phyloP scores from a whole-genome alignment of 37 sponge, comb jelly and placozoan species.

The Crambe crambe region DNA sequence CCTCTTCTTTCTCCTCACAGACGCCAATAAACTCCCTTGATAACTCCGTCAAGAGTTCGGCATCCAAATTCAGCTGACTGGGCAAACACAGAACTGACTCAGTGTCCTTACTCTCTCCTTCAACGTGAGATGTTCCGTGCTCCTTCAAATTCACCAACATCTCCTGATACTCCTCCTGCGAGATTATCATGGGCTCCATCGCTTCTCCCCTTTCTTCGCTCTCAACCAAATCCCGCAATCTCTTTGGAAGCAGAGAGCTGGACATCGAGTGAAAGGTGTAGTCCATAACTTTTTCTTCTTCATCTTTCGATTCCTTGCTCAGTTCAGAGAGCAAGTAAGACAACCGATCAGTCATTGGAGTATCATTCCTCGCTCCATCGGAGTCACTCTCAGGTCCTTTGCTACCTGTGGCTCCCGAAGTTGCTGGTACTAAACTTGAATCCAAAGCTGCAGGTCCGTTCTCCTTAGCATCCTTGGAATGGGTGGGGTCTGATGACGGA shows the following conservation, averaged over 20 bases:
- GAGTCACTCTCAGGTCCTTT: background rate
- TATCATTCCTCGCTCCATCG: background rate
- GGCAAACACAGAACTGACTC: background rate
- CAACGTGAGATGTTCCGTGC: background rate
- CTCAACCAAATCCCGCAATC: background rate
- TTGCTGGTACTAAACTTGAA: background rate
- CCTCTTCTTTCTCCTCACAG: no score
- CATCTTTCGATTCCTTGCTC: no score
- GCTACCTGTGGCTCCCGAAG: background rate
- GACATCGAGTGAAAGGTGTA: background rate
- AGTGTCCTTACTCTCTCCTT: background rate
- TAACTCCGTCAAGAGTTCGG: background rate
- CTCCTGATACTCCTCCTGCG: background rate
- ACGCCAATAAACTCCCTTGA: no score
- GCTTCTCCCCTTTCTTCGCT: background rate
- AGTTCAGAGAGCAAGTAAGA: background rate
- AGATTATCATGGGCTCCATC: background rate
- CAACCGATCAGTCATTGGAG: background rate
- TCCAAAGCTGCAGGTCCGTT: no score
- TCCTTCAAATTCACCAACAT: background rate
- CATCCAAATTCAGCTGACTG: background rate
- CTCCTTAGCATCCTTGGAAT: no score
- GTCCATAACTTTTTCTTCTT: background rate
- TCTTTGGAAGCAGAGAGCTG: background rate
- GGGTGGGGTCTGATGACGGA: no score